These are phyloP conservation scores for Bubo scandiacus DNA, from an alignment of 2,113 vertebrate genomes.

Conservation along the genomic window DNA sequence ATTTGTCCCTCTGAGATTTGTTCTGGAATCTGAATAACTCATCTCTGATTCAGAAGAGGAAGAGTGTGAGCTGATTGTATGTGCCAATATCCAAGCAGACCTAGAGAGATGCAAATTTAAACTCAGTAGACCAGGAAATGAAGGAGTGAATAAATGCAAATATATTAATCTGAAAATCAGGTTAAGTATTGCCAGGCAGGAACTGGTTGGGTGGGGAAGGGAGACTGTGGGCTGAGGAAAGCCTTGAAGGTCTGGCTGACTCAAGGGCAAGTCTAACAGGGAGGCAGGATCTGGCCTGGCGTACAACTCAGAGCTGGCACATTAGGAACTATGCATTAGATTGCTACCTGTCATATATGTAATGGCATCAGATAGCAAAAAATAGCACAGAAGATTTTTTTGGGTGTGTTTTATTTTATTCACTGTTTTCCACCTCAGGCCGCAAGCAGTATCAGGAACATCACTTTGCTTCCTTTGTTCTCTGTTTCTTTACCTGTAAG, in stretches of 20 bases:
- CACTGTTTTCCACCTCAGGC: not conserved
- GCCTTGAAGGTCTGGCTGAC: not conserved
- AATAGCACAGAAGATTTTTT: not conserved
- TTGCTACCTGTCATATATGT: not conserved
- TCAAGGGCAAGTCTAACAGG: not conserved
- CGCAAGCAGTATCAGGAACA: not conserved
- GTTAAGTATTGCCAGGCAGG: not conserved
- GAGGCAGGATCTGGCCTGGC: not conserved
- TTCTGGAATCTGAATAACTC: not conserved
- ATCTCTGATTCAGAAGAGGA: not conserved
- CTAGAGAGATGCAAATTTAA: constrained; percentile 17
- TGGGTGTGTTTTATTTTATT: not conserved
- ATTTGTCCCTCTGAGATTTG: not conserved
- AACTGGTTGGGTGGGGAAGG: not conserved
- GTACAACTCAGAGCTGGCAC: not conserved
- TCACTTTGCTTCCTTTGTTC: not conserved
- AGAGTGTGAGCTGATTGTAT: not conserved
- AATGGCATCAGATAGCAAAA: not conserved
- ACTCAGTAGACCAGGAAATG: constrained; percentile 34
- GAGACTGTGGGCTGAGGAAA: not conserved
- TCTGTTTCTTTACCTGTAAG: not conserved
- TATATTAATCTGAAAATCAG: constrained; percentile 22
- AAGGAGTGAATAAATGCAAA: constrained; percentile 40
- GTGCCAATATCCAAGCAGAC: not conserved
- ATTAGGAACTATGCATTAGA: not conserved